Evolutionary conservation across 2,797 vertebrate genomes (phyloP).

Genomic region (Gymnothorax reevesii): DNA sequence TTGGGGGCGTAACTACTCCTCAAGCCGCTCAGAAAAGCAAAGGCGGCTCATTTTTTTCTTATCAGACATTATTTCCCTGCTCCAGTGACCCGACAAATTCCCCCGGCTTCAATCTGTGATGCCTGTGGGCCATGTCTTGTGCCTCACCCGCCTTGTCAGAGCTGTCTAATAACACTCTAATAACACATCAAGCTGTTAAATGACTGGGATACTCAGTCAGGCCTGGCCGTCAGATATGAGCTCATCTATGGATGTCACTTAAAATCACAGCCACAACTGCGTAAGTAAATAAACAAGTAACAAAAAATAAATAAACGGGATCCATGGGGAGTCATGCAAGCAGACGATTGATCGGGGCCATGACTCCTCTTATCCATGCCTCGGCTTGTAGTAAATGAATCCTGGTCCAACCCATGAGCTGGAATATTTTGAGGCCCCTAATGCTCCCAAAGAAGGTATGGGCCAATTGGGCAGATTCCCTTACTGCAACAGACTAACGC

Average conservation of each 20-base stretch:
- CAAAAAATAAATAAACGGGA: background rate
- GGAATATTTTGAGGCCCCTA: background rate
- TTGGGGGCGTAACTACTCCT: background rate
- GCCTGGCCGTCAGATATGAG: background rate
- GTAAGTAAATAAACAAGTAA: background rate
- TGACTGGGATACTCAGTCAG: background rate
- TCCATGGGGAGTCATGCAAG: background rate
- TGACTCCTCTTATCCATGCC: too few species aligned
- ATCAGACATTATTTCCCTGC: conserved; percentile 51
- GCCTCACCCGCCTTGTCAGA: conserved; percentile 23
- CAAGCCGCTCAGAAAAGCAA: background rate
- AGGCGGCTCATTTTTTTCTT: conserved; percentile 45
- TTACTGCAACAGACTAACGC: background rate
- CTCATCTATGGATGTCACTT: background rate
- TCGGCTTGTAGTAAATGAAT: too few species aligned
- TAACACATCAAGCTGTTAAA: conserved; percentile 29
- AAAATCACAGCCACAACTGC: background rate
- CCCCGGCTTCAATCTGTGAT: conserved; percentile 22
- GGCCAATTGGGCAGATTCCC: background rate
- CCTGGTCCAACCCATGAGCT: too few species aligned
- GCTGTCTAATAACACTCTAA: conserved; percentile 35
- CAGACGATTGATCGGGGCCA: background rate
- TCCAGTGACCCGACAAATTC: conserved; percentile 51
- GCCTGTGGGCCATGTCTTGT: conserved; percentile 30
- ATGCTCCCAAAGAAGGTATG: background rate